phyloP scores from a whole-genome alignment of 2,797 vertebrate genomes.

The Oreonectes daqikongensis region DNA sequence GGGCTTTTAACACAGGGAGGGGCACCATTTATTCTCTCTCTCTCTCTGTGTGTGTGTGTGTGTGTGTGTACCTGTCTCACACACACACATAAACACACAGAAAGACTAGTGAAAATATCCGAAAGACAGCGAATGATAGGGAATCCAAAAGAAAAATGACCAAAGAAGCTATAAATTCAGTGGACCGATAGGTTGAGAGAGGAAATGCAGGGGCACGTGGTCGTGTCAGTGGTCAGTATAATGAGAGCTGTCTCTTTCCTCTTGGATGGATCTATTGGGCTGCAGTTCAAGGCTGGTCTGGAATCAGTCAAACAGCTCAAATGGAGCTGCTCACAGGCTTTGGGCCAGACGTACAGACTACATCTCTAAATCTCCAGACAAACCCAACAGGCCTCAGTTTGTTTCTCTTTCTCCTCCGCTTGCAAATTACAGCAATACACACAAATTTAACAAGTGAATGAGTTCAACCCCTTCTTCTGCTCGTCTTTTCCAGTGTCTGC shows the following conservation, averaged over 20 bases:
- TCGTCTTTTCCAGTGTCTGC: not conserved
- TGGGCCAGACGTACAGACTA: slow-evolving; percentile 34
- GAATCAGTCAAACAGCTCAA: slow-evolving; percentile 48
- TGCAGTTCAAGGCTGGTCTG: slow-evolving; percentile 39
- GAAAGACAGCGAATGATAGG: not conserved
- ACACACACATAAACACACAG: slow-evolving; percentile 13
- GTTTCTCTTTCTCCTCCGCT: slow-evolving; percentile 1
- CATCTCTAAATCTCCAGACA: slow-evolving; percentile 30
- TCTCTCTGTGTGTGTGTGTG: not conserved
- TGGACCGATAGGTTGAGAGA: not conserved
- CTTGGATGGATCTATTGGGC: slow-evolving; percentile 28
- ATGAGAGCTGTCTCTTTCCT: slow-evolving; percentile 13
- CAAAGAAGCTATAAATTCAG: not conserved
- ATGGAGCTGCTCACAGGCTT: slow-evolving; percentile 31
- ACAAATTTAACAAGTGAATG: slow-evolving; percentile 37
- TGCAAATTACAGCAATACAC: slow-evolving; percentile 32
- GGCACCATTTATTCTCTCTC: slow-evolving; percentile 2
- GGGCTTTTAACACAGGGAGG: slow-evolving; percentile 45
- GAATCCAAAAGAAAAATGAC: slow-evolving; percentile 7
- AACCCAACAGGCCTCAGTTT: slow-evolving; percentile 29
- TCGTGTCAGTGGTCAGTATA: slow-evolving; percentile 38
- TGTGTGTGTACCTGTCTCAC: not conserved
- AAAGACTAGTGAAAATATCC: not conserved
- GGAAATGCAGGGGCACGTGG: not conserved
- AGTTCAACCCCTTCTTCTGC: slow-evolving; percentile 14